Conservation (phyloP, 2,113 vertebrate genomes). For the Boulengeromyrus knoepffleri region DNA sequence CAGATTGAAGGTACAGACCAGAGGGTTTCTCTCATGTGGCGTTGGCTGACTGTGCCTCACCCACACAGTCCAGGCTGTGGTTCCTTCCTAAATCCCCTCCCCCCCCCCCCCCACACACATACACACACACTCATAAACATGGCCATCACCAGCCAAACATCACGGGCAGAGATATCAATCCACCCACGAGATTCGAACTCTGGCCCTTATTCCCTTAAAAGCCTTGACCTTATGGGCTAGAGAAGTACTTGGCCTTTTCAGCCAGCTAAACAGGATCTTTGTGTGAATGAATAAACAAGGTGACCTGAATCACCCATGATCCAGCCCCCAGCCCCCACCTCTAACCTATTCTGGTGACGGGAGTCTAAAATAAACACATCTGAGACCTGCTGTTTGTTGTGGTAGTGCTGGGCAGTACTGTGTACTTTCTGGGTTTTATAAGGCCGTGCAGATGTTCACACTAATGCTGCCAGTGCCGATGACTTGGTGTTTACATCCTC, state of each 20-base stretch:
- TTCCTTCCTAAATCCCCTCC: background rate
- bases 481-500: background rate
- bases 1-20: background rate
- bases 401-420: background rate
- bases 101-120: background rate
- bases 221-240: background rate
- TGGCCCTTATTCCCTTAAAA: background rate
- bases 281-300: background rate
- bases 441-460: background rate
- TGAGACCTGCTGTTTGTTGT: background rate
- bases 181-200: constrained; percentile 8
- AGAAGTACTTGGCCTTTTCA: background rate
- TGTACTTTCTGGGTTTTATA: background rate
- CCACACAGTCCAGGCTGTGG: background rate
- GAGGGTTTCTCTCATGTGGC: background rate
- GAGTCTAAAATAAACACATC: background rate
- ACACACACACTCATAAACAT: background rate
- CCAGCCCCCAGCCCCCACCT: background rate
- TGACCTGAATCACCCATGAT: background rate
- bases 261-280: background rate
- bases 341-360: background rate
- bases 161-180: background rate
- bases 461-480: background rate
- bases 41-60: background rate
- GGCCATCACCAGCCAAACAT: background rate